A percentile compares a stretch with the other conserved stretches of the same genome.
Conservation (phyloP, 2,113 vertebrate genomes). For the Anarrhichthys ocellatus region DNA sequence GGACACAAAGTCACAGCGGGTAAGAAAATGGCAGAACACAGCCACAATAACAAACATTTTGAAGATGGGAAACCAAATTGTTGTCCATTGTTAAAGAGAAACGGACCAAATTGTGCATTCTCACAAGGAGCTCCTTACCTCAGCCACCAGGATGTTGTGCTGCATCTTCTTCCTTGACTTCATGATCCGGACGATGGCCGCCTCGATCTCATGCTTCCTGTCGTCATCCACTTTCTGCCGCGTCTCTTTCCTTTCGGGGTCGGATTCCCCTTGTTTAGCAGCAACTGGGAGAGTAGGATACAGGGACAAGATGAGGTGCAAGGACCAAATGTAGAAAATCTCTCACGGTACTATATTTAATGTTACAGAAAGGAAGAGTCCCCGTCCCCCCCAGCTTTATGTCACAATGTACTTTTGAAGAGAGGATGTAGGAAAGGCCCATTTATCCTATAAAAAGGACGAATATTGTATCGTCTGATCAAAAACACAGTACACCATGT, state of each 20-base stretch:
- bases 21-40: not conserved
- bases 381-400: not conserved
- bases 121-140: conserved; percentile 81
- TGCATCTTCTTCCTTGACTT: conserved; percentile 99
- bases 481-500: not conserved
- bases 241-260: conserved; percentile 97
- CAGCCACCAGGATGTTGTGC: conserved; percentile 96
- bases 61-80: not conserved
- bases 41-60: not conserved
- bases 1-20: conserved; percentile 26
- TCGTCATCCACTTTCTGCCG: conserved; percentile 99
- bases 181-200: conserved; percentile 98
- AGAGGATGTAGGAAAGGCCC: not conserved
- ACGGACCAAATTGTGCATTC: not conserved
- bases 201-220: conserved; percentile 98
- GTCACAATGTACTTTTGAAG: not conserved
- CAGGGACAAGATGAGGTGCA: not conserved
- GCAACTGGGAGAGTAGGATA: conserved; percentile 86
- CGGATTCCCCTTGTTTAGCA: conserved; percentile 98
- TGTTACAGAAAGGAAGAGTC: not conserved
- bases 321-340: not conserved
- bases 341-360: not conserved
- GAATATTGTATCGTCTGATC: not conserved
- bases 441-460: not conserved
- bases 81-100: not conserved